These are phyloP conservation scores for Megalopta genalis DNA, from an alignment of 1,140 invertebrate genomes.

Conservation along the genomic window DNA sequence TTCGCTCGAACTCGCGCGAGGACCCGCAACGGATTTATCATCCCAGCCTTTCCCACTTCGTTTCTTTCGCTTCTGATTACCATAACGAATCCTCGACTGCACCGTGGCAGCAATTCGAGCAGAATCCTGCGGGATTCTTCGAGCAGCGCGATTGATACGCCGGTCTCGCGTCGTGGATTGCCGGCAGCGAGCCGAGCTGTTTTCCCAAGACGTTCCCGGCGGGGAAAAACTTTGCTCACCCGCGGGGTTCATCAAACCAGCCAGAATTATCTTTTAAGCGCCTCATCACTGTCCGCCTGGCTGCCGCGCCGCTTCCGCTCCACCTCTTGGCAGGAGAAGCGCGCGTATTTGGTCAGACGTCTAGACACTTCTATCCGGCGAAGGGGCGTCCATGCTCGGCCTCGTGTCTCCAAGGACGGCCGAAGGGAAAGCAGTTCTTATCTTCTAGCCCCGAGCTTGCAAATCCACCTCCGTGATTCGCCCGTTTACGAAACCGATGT, in stretches of 20 bases:
- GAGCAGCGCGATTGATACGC: background rate
- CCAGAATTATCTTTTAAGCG: slow-evolving; percentile 39
- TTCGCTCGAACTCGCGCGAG: background rate
- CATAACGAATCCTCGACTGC: background rate
- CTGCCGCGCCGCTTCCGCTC: slow-evolving; percentile 13
- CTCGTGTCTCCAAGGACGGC: slow-evolving; percentile 11
- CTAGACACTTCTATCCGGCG: slow-evolving; percentile 61
- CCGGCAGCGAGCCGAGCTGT: background rate
- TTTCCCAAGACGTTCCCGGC: background rate
- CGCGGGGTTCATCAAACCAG: slow-evolving; percentile 20
- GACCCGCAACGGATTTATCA: background rate
- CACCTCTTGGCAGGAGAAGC: slow-evolving; percentile 45
- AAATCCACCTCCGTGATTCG: background rate
- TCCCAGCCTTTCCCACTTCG: no score
- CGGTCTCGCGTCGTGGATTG: background rate
- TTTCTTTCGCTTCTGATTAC: background rate
- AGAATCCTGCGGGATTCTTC: background rate
- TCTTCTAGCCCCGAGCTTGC: slow-evolving; percentile 14
- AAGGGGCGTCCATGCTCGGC: slow-evolving; percentile 13
- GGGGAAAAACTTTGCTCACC: background rate
- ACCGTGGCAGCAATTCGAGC: background rate
- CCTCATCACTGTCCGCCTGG: slow-evolving; percentile 24
- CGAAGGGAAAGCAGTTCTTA: slow-evolving; percentile 55
- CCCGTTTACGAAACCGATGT: slow-evolving; percentile 11
- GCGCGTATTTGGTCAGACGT: slow-evolving; percentile 64